Evolutionary conservation across 2,113 vertebrate species (phyloP).

Genomic region (Antechinus stuartii): DNA sequence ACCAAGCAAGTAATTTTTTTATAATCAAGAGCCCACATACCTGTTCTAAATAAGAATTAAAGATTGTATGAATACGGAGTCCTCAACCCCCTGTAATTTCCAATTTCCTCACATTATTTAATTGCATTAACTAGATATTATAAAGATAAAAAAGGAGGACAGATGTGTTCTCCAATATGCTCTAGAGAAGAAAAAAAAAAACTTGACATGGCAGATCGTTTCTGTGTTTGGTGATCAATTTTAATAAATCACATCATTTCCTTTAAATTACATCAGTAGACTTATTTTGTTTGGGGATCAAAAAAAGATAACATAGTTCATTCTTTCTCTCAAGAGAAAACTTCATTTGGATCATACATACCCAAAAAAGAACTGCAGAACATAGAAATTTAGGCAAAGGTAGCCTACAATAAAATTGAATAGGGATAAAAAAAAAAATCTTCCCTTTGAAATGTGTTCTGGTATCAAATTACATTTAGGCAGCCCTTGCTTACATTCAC

Average conservation of each 20-base stretch:
- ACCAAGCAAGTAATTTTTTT: conserved; percentile 58
- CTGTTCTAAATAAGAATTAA: conserved; percentile 23
- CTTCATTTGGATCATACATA: not conserved
- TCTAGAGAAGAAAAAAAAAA: not conserved
- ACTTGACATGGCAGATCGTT: no score
- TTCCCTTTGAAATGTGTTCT: not conserved
- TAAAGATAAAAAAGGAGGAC: not conserved
- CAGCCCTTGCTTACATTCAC: not conserved
- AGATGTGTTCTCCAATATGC: not conserved
- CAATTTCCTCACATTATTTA: conserved; percentile 31
- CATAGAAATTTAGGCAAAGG: not conserved
- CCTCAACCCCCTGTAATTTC: not conserved
- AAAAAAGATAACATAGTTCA: conserved; percentile 7
- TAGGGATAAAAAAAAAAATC: accelerated
- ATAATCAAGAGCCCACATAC: conserved; percentile 52
- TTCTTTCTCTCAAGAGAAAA: not conserved
- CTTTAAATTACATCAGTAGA: not conserved
- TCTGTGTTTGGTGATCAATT: not conserved
- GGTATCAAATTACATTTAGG: not conserved
- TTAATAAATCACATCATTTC: not conserved
- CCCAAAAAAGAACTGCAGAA: not conserved
- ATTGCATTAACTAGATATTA: not conserved
- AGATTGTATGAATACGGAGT: conserved; percentile 18
- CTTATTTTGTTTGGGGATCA: not conserved
- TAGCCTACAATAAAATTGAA: not conserved